A percentile compares a stretch with the other conserved stretches of the same genome.
Evolutionary conservation across 1,140 invertebrate genomes (phyloP).

Genomic region (Cecropterus lyciades): DNA sequence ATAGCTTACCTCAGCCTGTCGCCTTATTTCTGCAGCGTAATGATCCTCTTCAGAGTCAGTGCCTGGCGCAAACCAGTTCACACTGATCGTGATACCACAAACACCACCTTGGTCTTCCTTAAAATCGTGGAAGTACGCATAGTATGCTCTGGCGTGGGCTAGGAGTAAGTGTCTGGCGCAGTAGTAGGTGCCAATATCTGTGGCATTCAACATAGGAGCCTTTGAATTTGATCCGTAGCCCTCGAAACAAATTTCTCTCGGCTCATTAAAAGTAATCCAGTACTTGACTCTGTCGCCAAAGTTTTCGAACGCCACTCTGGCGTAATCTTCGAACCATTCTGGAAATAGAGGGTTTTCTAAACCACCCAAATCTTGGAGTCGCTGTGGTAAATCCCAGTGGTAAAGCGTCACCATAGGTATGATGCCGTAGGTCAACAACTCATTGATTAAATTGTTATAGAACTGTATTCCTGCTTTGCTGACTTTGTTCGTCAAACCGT

Average conservation of each 20-base stretch:
- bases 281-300: constrained; percentile 76
- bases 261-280: constrained; percentile 81
- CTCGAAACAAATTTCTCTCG: constrained; percentile 60
- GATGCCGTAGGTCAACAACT: constrained; percentile 58
- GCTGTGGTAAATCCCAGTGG: constrained; percentile 63
- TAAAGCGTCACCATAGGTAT: constrained; percentile 67
- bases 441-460: constrained; percentile 85
- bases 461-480: constrained; percentile 82
- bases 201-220: constrained; percentile 55
- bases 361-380: constrained; percentile 57
- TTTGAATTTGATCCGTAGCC: constrained; percentile 52
- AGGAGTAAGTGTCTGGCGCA: constrained; percentile 83
- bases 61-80: constrained; percentile 83
- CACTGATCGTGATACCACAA: constrained; percentile 85
- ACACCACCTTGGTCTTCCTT: constrained; percentile 68
- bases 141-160: constrained; percentile 85
- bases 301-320: constrained; percentile 69
- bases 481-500: constrained; percentile 77
- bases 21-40: constrained; percentile 74
- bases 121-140: constrained; percentile 61
- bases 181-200: constrained; percentile 75
- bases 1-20: constrained; percentile 68
- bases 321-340: constrained; percentile 82
- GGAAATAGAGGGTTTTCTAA: constrained; percentile 57
- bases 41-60: constrained; percentile 75